Base-by-base conservation (phyloP, 2,113 vertebrate genomes). In the Amphiprion ocellaris region DNA sequence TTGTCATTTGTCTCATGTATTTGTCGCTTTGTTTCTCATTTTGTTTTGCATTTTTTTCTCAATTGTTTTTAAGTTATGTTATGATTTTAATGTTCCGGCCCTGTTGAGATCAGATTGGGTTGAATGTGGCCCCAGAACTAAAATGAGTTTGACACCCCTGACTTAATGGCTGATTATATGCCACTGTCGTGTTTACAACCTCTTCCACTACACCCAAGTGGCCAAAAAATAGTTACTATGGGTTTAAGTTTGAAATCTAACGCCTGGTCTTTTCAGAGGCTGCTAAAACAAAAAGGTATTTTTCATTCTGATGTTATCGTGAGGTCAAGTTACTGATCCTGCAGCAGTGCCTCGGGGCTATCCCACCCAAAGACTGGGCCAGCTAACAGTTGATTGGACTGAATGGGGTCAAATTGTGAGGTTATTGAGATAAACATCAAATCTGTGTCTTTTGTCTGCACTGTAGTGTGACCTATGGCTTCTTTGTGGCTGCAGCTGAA, bases 381-480 rank as follows among this genome's bases (percentile, higher is more conserved):
- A 64, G 79, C 70, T 37, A 54, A 70, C 70, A 81, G 61, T 65
- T 69, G 28, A 84, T 47, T 11, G 41, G 87, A 90, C 73, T 85
- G 81, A 93, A 88, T 84, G 64, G 75, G 90, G 87, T 90, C 87
- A 87, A 79, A 83, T 10, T 62, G 39, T 65, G 59, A 88, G 23
- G 70, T 74, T 53, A 84, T 39, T 53, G 63, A 54, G 49, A 50
- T 59, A 66, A 81, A 69, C 30, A 83, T 26, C 19, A 68, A 71
- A 67, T 81, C 62, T 69, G 28, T 44, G 54, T 8, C 56, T 78
- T 75, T 71, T 44, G 15, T 73, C 19, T 23, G 5, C 6, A 26
- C 46, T 28, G 49, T n/a, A 60, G 23, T 3, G 6, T 69, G 73
- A 79, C 64, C 53, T 39, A 5, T 56, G 15, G 53, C 58, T 58